Percentiles rank a stretch among this genome's conserved stretches.
These are phyloP conservation scores for Stictonetta naevosa DNA, from an alignment of 2,113 vertebrate species.

Conservation along the genomic window DNA sequence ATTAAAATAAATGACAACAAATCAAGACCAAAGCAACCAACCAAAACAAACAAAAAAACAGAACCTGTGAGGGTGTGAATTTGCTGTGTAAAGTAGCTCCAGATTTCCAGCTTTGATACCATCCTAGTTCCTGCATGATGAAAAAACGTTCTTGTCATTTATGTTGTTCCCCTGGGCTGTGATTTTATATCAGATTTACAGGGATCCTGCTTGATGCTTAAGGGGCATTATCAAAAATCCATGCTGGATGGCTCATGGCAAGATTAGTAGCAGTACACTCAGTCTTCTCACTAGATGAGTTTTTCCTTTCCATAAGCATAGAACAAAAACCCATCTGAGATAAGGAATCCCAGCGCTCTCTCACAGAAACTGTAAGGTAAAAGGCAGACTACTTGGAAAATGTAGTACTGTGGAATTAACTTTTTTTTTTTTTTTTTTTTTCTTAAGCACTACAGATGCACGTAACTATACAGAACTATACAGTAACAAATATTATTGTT, in stretches of 20 bases:
- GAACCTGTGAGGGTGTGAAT: not conserved
- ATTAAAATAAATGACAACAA: not conserved
- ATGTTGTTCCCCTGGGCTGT: not conserved
- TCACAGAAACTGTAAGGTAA: not conserved
- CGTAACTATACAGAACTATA: not conserved
- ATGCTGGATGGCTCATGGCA: not conserved
- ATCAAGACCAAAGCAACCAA: not conserved
- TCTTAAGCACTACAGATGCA: not conserved
- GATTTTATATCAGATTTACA: not conserved
- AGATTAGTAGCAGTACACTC: not conserved
- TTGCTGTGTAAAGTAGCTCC: not conserved
- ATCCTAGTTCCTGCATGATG: not conserved
- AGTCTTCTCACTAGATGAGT: not conserved
- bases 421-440: not conserved
- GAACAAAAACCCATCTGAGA: not conserved
- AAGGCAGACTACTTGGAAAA: not conserved
- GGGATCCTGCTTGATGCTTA: not conserved
- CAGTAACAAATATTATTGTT: not conserved
- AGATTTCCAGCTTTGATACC: not conserved
- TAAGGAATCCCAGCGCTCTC: not conserved
- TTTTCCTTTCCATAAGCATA: not conserved
- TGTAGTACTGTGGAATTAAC: not conserved
- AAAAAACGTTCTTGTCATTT: not conserved
- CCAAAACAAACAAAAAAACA: not conserved
- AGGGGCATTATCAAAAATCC: not conserved